Conservation (phyloP, 2,888 invertebrate species). For the Sphecodes monilicornis region DNA sequence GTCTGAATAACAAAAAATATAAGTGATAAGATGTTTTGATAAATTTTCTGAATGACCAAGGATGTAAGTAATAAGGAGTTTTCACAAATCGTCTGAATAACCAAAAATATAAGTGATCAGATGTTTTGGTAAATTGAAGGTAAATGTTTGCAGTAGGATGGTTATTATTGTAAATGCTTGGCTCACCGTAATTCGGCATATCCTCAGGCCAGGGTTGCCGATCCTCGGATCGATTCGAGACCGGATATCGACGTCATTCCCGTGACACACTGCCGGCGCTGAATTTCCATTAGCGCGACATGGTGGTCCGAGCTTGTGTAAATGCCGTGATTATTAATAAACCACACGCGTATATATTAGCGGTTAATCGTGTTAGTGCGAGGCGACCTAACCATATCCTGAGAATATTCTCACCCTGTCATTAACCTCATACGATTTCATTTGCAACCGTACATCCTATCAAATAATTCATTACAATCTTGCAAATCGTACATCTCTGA, state of each 20-base stretch:
- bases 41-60: too few species aligned
- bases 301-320: not conserved
- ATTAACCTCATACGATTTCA: not conserved
- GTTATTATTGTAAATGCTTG: not conserved
- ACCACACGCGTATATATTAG: constrained; percentile 20
- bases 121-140: too few species aligned
- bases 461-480: not conserved
- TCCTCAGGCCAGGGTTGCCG: not conserved
- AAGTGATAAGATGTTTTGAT: too few species aligned
- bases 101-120: too few species aligned
- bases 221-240: not conserved
- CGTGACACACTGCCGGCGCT: constrained; percentile 5
- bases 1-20: too few species aligned
- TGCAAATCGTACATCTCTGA: too few species aligned
- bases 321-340: constrained; percentile 26
- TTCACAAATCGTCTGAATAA: too few species aligned
- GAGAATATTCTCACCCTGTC: not conserved
- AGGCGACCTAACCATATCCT: constrained; percentile 3
- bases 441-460: not conserved
- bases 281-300: constrained; percentile 26
- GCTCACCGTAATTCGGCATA: not conserved
- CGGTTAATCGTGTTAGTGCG: constrained; percentile 16
- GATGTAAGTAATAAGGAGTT: too few species aligned
- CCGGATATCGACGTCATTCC: not conserved
- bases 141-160: not conserved